These are phyloP conservation scores for Betta splendens DNA, from an alignment of 2,797 vertebrate species.

Conservation along the genomic window DNA sequence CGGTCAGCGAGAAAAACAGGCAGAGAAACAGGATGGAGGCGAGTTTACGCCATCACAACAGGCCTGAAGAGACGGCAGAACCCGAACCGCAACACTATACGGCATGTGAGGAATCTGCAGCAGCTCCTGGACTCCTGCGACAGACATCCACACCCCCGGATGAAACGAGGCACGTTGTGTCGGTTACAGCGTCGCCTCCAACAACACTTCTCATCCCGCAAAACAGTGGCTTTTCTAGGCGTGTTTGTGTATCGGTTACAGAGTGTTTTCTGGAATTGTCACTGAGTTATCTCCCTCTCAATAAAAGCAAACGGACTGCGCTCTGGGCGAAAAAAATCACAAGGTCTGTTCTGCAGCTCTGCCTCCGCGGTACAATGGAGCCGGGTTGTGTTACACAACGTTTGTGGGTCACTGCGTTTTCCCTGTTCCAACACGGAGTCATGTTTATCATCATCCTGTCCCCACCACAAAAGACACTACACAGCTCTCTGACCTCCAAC, in stretches of 20 bases:
- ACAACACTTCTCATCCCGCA: conserved; percentile 36
- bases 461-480: neutral
- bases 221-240: conserved; percentile 49
- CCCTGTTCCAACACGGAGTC: conserved; percentile 17
- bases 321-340: conserved; percentile 56
- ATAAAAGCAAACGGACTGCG: conserved; percentile 50
- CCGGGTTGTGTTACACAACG: conserved; percentile 63
- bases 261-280: conserved; percentile 60
- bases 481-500: neutral
- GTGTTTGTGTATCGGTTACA: conserved; percentile 71
- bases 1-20: too few relatives aligned
- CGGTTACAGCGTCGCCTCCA: conserved; percentile 29
- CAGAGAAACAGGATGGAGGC: too few relatives aligned
- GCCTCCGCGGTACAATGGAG: conserved; percentile 43
- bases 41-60: too few relatives aligned
- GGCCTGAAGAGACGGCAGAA: too few relatives aligned
- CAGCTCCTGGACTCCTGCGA: conserved; percentile 9
- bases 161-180: conserved; percentile 11
- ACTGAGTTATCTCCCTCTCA: conserved; percentile 43
- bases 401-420: conserved; percentile 59
- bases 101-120: conserved; percentile 7
- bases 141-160: conserved; percentile 27
- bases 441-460: neutral
- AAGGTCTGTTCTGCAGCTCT: conserved; percentile 45
- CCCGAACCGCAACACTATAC: neutral